phyloP scores from a whole-genome alignment of 2,888 invertebrate species.

The Eupithecia tripunctaria region DNA sequence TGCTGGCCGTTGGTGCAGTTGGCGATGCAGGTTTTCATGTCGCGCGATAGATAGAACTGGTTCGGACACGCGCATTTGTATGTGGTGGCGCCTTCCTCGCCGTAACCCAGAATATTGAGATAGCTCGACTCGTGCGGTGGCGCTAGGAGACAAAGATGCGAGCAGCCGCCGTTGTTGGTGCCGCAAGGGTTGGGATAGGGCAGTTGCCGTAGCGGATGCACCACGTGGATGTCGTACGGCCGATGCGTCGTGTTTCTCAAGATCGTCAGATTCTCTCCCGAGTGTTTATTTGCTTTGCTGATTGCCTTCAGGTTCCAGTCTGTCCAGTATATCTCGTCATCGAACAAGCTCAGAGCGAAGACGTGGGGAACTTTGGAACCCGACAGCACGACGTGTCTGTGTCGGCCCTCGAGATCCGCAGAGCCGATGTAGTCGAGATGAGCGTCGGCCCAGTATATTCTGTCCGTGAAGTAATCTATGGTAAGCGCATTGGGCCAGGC shows the following conservation, averaged over 20 bases:
- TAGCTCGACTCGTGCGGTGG: conserved; percentile 91
- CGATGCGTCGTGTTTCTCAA: conserved; percentile 96
- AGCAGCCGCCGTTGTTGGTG: conserved; percentile 96
- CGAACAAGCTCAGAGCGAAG: conserved; percentile 96
- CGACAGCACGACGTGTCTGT: conserved; percentile 92
- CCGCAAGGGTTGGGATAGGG: conserved; percentile 96
- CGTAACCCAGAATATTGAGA: conserved; percentile 90
- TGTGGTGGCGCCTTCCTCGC: conserved; percentile 90
- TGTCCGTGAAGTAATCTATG: conserved; percentile 97
- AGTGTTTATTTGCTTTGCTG: conserved; percentile 95
- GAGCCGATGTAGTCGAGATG: conserved; percentile 99
- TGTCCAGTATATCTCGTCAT: conserved; percentile 97
- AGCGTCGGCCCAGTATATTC: conserved; percentile 99
- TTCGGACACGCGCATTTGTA: conserved; percentile 97
- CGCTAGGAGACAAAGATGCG: conserved; percentile 96
- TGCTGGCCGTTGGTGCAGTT: conserved; percentile 97
- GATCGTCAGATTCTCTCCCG: conserved; percentile 89
- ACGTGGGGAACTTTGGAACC: conserved; percentile 96
- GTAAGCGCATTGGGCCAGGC: conserved; percentile 99
- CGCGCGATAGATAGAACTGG: conserved; percentile 92
- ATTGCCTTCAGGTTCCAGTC: conserved; percentile 99
- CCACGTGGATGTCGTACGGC: conserved; percentile 96
- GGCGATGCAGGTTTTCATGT: conserved; percentile 94
- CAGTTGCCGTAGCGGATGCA: conserved; percentile 94
- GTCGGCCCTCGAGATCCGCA: conserved; percentile 95